phyloP scores from a whole-genome alignment of 2,797 vertebrate genomes.

The Pteropus rufus region DNA sequence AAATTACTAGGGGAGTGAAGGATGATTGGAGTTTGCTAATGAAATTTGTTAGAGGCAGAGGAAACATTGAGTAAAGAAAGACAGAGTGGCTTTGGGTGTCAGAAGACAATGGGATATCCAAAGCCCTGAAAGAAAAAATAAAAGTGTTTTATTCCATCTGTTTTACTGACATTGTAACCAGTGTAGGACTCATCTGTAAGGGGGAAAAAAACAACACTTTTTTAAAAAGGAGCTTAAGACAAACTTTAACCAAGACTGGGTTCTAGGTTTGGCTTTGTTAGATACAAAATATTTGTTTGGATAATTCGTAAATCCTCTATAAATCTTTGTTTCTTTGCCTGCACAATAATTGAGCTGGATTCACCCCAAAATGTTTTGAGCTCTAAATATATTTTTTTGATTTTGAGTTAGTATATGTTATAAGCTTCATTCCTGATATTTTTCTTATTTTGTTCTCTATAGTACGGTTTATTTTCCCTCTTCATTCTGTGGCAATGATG shows the following conservation, averaged over 20 bases:
- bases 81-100: not conserved
- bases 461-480: not conserved
- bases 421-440: not conserved
- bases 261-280: not conserved
- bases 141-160: not conserved
- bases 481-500: not conserved
- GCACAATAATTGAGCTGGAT: not conserved
- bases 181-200: not conserved
- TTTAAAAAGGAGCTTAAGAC: not conserved
- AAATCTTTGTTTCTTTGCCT: not conserved
- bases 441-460: not conserved
- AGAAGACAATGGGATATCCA: not conserved
- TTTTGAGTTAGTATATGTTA: not conserved
- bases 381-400: not conserved
- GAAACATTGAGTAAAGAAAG: not conserved
- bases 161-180: not conserved
- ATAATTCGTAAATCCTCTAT: not conserved
- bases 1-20: not conserved
- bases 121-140: not conserved
- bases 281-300: not conserved
- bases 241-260: not conserved
- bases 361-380: not conserved
- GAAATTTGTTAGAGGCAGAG: not conserved
- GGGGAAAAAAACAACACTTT: not conserved
- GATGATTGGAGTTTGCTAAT: not conserved